These are phyloP conservation scores for Hepsetus odoe DNA, from an alignment of 2,113 vertebrate species.

Conservation along the genomic window DNA sequence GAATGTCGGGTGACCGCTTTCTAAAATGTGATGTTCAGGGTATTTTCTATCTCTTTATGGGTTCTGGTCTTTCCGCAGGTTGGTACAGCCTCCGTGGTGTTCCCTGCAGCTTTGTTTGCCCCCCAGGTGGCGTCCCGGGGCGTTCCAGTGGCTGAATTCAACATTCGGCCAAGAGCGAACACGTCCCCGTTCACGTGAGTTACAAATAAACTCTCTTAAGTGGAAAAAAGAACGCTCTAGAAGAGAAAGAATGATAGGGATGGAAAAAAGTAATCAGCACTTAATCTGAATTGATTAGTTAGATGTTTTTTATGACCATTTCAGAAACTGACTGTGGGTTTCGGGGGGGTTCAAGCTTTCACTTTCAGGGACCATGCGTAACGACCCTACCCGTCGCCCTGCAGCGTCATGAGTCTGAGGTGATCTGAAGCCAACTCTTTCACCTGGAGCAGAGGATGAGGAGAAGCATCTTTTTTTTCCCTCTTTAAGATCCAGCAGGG, in stretches of 20 bases:
- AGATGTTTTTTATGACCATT: too few species aligned
- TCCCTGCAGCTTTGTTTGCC: constrained; percentile 94
- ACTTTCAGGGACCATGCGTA: constrained; percentile 90
- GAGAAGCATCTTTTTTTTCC: not conserved
- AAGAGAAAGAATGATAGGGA: too few species aligned
- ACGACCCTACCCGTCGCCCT: constrained; percentile 86
- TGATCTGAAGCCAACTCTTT: constrained; percentile 55
- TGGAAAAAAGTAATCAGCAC: too few species aligned
- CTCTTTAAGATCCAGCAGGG: not conserved
- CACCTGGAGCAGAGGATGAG: constrained; percentile 1
- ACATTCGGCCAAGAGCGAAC: constrained; percentile 82
- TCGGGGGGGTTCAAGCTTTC: constrained; percentile 78
- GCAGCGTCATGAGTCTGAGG: constrained; percentile 81
- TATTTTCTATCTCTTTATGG: not conserved
- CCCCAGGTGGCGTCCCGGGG: constrained; percentile 90
- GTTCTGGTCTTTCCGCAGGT: constrained; percentile 73
- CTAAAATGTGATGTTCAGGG: too few species aligned
- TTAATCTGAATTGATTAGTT: too few species aligned
- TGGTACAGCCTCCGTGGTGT: constrained; percentile 93
- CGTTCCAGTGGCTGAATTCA: constrained; percentile 93
- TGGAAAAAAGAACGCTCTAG: not conserved
- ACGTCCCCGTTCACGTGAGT: constrained; percentile 85
- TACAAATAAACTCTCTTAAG: too few species aligned
- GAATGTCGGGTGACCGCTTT: too few species aligned
- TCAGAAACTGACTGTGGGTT: not conserved